phyloP scores from a whole-genome alignment of 2,797 vertebrate genomes.

The Intellagama lesueurii region DNA sequence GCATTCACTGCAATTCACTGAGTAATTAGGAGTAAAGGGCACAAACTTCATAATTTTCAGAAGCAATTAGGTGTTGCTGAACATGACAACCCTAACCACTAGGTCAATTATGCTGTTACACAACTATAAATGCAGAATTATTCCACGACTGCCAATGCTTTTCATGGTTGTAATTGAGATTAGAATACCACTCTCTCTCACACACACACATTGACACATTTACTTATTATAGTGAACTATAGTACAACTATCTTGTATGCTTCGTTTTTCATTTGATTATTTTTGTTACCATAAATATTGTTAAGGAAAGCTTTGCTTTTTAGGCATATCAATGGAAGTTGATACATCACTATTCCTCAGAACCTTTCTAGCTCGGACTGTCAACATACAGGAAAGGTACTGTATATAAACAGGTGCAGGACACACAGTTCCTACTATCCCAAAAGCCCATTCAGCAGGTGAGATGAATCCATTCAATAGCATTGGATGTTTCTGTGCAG shows the following conservation, averaged over 20 bases:
- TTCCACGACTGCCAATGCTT: conserved; percentile 35
- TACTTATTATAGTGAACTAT: neutral
- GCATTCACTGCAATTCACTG: conserved; percentile 35
- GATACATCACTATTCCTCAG: neutral
- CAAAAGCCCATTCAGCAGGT: neutral
- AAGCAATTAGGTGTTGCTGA: conserved; percentile 30
- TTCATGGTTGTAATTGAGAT: conserved; percentile 11
- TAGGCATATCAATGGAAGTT: neutral
- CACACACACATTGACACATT: neutral
- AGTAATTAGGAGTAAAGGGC: conserved; percentile 37
- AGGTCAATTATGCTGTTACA: conserved; percentile 38
- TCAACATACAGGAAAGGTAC: neutral
- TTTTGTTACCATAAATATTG: neutral
- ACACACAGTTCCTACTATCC: neutral
- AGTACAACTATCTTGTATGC: neutral
- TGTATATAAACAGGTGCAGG: neutral
- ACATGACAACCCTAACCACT: neutral
- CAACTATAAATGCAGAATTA: conserved; percentile 44
- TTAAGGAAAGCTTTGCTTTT: neutral
- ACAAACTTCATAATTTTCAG: conserved; percentile 36
- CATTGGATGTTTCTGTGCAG: neutral
- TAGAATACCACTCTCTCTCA: conserved; percentile 2
- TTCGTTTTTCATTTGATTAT: neutral
- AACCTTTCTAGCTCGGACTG: neutral
- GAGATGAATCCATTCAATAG: neutral